Evolutionary conservation across 2,797 vertebrate genomes (phyloP).

Genomic region (Pachyuromys duprasi): DNA sequence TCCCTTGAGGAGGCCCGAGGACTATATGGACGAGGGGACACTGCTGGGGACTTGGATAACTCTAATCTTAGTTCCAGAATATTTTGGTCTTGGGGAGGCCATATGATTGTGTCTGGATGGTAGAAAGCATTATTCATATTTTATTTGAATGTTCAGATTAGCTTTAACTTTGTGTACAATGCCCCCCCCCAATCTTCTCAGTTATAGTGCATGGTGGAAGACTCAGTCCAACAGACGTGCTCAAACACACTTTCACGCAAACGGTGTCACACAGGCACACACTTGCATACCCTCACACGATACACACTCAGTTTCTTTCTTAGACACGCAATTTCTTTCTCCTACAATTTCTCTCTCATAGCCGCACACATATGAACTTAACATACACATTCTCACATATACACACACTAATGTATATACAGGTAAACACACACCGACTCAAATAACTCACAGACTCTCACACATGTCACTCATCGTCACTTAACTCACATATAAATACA

Average conservation of each 20-base stretch:
- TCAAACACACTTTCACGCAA: neutral
- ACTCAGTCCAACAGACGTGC: neutral
- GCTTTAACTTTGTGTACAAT: neutral
- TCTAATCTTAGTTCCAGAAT: neutral
- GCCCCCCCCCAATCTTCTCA: neutral
- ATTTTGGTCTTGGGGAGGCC: neutral
- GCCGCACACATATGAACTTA: neutral
- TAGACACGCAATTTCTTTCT: neutral
- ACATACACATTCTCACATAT: neutral
- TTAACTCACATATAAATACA: neutral
- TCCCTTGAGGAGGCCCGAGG: neutral
- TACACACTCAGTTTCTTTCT: neutral
- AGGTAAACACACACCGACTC: neutral
- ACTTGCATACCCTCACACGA: neutral
- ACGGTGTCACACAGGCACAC: neutral
- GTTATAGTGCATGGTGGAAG: neutral
- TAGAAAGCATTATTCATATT: neutral
- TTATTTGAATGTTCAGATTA: conserved; percentile 42
- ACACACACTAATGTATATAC: neutral
- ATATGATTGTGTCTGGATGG: neutral
- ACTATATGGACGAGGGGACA: neutral
- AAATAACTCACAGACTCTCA: neutral
- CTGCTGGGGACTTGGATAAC: neutral
- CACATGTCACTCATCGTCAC: neutral
- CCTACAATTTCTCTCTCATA: neutral